A percentile compares a stretch with the other conserved stretches of the same genome.
Conservation (phyloP, 1,140 invertebrate genomes). For the Condylostylus longicornis region DNA sequence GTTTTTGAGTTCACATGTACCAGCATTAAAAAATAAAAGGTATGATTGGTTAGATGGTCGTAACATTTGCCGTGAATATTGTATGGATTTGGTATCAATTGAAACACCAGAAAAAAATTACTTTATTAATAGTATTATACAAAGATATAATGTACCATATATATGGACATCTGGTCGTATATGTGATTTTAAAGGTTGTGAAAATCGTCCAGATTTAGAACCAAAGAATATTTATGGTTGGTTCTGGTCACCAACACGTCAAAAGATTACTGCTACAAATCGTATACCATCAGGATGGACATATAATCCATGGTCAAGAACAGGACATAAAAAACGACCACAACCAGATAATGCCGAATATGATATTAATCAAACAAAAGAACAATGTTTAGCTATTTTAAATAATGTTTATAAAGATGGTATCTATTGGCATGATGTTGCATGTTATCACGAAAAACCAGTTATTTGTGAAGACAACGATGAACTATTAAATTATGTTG, state of each 20-base stretch:
- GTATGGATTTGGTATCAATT: constrained; percentile 79
- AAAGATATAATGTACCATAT: constrained; percentile 77
- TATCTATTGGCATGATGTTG: constrained; percentile 83
- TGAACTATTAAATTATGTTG: constrained; percentile 68
- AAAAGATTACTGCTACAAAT: constrained; percentile 74
- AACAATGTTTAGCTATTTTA: constrained; percentile 68
- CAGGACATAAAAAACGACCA: constrained; percentile 71
- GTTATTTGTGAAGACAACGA: constrained; percentile 79
- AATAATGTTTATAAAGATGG: constrained; percentile 88
- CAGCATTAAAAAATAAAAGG: constrained; percentile 57
- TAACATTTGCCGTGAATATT: constrained; percentile 79
- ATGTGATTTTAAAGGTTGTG: constrained; percentile 86
- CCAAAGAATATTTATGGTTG: constrained; percentile 72
- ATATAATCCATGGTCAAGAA: constrained; percentile 76
- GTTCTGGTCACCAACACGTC: constrained; percentile 85
- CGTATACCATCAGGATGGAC: constrained; percentile 38
- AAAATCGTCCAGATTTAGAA: constrained; percentile 67
- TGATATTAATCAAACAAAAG: constrained; percentile 75
- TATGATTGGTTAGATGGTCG: constrained; percentile 84
- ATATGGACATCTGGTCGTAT: constrained; percentile 83
- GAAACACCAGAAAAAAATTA: constrained; percentile 82
- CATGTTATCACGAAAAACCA: constrained; percentile 82
- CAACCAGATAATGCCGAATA: constrained; percentile 86
- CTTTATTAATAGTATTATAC: constrained; percentile 69
- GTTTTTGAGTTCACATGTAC: constrained; percentile 72